Base-by-base conservation (phyloP, 1,140 invertebrate genomes). In the Heliothis virescens region DNA sequence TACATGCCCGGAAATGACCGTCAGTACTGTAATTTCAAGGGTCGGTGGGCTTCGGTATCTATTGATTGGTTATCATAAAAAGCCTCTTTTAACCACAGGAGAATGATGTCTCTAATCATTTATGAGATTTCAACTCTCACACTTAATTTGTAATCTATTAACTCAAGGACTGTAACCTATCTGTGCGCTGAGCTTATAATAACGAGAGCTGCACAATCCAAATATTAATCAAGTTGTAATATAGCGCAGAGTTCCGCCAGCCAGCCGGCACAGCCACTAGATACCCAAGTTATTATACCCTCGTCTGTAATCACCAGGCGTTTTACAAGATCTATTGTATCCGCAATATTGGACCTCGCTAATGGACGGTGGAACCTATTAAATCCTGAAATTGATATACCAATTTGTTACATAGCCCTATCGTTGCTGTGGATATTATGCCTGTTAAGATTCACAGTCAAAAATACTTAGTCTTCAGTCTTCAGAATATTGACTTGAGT, bases 151-250 rank as follows among this genome's bases (percentile, higher is more conserved):
- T 41, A 41, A 41, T 41, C 34, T 9, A 7, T 41, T 41, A 41
- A 9, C 34, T 5, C 5, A 41, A 41, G 34, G 5, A 41, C 5
- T 41, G 9, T 41, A 9, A 7, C 34, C 5, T 41, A 41, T 41
- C 34, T 41, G 9, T 41, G 34, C 5, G 34, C 34, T 41, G 5
- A 41, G 34, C 34, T 41, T 41, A 41, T 41, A 41, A 41, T 41
- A 41, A 9, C 15, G n/a, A n/a, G 52, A n/a, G 52, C 5, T 53
- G 52, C 52, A 53, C n/a, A 53, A 7, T n/a, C 52, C 13, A 53
- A 62, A 62, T 62, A 34, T 62, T 29, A 62, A 65, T 59, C 11
- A 26, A 26, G 21, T 59, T 12, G 57, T 59, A 13, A n/a, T 26
- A n/a, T 53, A 53, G 15, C 13, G 26, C 3, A 1, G 5, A 4